A percentile compares a stretch with the other conserved stretches of the same genome.
These are phyloP conservation scores for Pocillopora meandrina DNA, from an alignment of 92 coral and sea anemone species.

Conservation along the genomic window DNA sequence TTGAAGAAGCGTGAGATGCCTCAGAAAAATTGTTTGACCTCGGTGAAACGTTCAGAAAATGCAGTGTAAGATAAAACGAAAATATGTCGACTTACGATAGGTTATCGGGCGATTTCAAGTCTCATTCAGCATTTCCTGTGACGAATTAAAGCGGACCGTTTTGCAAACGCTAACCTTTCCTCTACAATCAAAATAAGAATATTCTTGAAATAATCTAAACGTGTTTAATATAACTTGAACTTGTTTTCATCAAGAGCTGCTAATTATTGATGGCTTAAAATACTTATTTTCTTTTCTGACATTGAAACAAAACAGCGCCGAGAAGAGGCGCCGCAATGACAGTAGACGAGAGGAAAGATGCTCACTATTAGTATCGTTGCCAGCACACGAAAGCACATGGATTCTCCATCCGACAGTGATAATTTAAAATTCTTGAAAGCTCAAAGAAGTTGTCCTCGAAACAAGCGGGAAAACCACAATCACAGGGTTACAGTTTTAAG, in stretches of 20 bases:
- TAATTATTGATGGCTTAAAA: conserved; percentile 5
- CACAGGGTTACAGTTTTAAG: neutral
- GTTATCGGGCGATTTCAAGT: neutral
- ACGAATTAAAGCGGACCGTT: neutral
- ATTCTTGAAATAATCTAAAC: neutral
- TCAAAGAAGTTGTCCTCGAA: conserved; percentile 13
- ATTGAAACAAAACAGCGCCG: neutral
- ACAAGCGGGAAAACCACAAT: neutral
- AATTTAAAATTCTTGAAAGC: conserved; percentile 21
- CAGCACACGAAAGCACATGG: too few species aligned
- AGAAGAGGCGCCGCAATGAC: neutral
- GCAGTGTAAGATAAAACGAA: neutral
- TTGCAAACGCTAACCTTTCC: neutral
- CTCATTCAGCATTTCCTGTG: neutral
- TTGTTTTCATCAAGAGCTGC: conserved; percentile 5
- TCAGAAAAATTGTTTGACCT: neutral
- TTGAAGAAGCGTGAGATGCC: neutral
- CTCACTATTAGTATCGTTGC: too few species aligned
- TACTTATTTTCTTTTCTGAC: conserved; percentile 6
- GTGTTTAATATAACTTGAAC: neutral
- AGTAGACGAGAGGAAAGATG: too few species aligned
- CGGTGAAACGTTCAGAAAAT: neutral
- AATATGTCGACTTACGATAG: neutral
- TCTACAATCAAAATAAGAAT: conserved; percentile 7
- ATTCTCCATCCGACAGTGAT: neutral